Evolutionary conservation across 1,140 invertebrate species (phyloP), one percentile per base, ranked within the genome.

Genomic region (Cheumatopsyche charites): DNA sequence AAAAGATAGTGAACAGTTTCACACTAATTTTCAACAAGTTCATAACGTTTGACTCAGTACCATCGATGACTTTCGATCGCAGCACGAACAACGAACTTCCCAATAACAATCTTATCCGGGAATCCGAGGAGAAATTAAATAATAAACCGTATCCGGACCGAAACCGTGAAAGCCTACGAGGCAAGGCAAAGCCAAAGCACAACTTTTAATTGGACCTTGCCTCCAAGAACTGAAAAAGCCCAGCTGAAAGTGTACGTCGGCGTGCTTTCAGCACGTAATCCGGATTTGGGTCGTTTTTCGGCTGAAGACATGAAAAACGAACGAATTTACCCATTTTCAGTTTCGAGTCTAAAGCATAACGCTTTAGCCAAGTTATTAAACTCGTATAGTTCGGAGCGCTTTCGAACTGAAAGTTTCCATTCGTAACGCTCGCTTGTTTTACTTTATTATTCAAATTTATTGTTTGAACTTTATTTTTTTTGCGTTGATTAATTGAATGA

Each of bases 181-280:
- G 26, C 61, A 26, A 19, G 42, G 5, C 62, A 49, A 49, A 67
- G 65, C 65, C 43, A 13, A 12, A 23, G 23, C 43, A 52, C 45
- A 67, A 67, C 65, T 67, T 67, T 67, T 67, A 67, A 67, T 67
- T 67, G 65, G 65, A 41, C 12, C 29, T 36, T 36, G 3, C 47
- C 47, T 9, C 47, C 21, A 29, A 52, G 65, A 67, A 43, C 62
- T 67, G 42, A 17, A 67, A 67, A 61, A 63, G 26, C 29, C 9
- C 29, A 36, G 9, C 13, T 15, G 62, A 63, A 63, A 63, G 43
- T 52, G 45, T 41, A 42, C 45, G 15, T 23, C 42, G 41, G 43
- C 65, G 43, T 43, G 65, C 36, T 67, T 67, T 67, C 45, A 41
- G 45, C 25, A 45, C 41, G 43, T 67, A 67, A 67, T 67, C 17